Evolutionary conservation across 2,113 vertebrate species (phyloP).

Genomic region (Microcebus jonahi): DNA sequence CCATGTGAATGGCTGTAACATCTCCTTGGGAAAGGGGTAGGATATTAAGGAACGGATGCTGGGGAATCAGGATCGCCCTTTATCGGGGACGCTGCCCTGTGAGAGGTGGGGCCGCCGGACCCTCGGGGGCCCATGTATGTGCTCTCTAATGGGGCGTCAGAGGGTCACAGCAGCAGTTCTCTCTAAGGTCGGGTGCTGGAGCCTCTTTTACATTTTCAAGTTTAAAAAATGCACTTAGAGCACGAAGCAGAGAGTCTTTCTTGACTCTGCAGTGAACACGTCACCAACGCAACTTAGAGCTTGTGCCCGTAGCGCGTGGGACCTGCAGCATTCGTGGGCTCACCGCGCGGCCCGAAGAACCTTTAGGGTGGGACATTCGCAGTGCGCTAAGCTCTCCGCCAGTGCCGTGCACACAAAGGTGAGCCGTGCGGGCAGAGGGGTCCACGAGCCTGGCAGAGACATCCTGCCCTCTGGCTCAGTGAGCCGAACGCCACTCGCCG

Average conservation of each 20-base stretch:
- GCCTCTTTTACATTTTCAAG: background rate
- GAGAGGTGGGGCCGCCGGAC: background rate
- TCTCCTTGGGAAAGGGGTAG: background rate
- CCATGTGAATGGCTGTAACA: background rate
- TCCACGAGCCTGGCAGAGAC: accelerated
- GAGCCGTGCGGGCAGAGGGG: accelerated
- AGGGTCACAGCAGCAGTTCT: background rate
- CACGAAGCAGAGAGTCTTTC: background rate
- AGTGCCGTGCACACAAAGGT: background rate
- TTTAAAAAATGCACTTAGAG: background rate
- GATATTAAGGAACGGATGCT: background rate
- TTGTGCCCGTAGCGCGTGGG: no score
- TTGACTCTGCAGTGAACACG: background rate
- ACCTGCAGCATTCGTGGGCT: background rate
- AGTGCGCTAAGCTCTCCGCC: background rate
- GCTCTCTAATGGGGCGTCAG: background rate
- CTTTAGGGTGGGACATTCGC: background rate
- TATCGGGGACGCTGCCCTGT: accelerated
- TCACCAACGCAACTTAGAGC: background rate
- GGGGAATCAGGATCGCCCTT: no score
- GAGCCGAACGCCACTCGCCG: background rate
- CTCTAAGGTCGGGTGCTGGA: background rate
- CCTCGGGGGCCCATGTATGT: accelerated
- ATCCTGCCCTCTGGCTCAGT: background rate
- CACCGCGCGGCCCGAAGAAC: no score